Evolutionary conservation across 2,888 invertebrate genomes (phyloP), one percentile per base, ranked within the genome.

Genomic region (Eupithecia vulgata): DNA sequence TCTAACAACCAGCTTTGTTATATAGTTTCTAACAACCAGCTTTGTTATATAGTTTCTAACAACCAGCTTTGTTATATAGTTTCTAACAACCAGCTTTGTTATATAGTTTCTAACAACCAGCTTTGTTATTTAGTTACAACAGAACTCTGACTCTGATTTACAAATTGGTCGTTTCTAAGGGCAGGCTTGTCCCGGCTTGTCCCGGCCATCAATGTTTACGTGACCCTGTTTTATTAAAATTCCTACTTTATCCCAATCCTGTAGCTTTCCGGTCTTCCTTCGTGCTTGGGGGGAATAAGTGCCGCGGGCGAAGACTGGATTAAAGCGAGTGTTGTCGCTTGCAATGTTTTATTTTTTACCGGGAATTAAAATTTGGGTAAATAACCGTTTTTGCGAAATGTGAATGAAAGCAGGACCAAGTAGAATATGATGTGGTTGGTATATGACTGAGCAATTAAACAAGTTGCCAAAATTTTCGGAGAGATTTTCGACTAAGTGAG

Each of bases 171-270:
- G 72, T 75, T 73, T 72, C 70, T 75, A 57, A 57, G 57, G 57
- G 57, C 45, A 45, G 45, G 45, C 45, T 45, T 45, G 68, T 74
- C 77, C 81, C 76, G 52, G 52, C 52, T 57, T 57, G 69, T 74
- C 78, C 81, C 76, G 75, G 79, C 88, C 84, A 86, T 89, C 90
- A 88, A 87, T 91, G 91, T 91, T 91, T 91, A 91, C 92, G 91
- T 90, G 92, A 90, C 88, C 85, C 81, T 83, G 81, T 87, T 90
- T 91, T 93, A 93, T 92, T 92, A 93, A 93, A 93, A 93, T 91
- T 90, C 90, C 85, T 84, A 82, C 86, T 88, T 88, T 85, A 83
- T 82, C 83, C 85, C 86, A 85, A 86, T 87, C 85, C 88, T 85
- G 82, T 84, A 84, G 62, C 73, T 70, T 75, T 78, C 79, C 81